Base-by-base conservation (phyloP, 2,888 invertebrate genomes). In the Agrochola lota region DNA sequence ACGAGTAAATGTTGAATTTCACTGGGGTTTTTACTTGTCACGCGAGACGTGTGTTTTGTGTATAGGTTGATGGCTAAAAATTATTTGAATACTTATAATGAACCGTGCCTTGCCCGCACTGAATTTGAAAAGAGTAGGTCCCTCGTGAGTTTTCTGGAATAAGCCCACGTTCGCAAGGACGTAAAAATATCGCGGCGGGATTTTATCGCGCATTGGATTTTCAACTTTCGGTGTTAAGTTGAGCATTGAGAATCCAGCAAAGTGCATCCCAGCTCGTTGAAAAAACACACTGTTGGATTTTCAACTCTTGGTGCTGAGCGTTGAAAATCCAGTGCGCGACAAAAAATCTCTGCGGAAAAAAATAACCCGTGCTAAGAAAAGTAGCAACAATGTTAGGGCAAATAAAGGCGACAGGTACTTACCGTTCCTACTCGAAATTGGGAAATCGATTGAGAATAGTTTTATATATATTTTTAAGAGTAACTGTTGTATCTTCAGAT, bases 1-100 rank as follows among this genome's bases (percentile, higher is more conserved):
- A 77, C 64, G 57, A 66, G 69, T 80, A 60, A 71, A 69, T 79
- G 78, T 74, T 70, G 59, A 60, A 63, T 83, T 81, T 77, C 67
- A 77, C 73, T 64, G 17, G 9, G 9, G n/a, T 69, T 83, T 55
- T 71, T 55, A 55, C 30, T 60, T 62, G 35, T 60, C 12, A 43
- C 15, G 17, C 8, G 26, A 30, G 5, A 15, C 4, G 64, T 49
- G 20, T 9, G 26, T 62, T 0, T 30, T 23, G 7, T 70, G n/a
- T 35, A 6, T 30, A 43, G 0, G 23, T 30, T 26, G 12, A 17
- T n/a, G 40, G 43, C 26, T 43, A 46, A n/a, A 59, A 23, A 15
- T 4, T 3, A 1, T 0, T 68, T 2, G 23, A 35, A 52, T 52
- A 46, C 46, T 46, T 46, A 68, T 17, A 6, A 23, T 17, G 6